Conservation (phyloP, 2,113 vertebrate species). For the Tupaia chinensis region DNA sequence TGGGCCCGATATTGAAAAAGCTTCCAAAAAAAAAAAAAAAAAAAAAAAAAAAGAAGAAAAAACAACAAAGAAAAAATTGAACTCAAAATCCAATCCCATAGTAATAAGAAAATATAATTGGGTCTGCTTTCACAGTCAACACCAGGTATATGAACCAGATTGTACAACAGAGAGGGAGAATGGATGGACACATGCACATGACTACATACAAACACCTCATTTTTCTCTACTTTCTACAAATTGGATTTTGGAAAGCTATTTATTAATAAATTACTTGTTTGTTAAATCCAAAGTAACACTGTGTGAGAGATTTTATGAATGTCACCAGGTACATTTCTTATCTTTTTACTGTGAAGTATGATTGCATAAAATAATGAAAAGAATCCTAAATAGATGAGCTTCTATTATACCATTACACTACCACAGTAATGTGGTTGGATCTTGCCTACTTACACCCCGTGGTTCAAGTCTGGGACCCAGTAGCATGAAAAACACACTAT, state of each 20-base stretch:
- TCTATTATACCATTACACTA: not conserved
- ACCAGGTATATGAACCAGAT: not conserved
- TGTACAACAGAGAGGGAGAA: not conserved
- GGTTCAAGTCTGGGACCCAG: no score
- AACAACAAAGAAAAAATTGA: not conserved
- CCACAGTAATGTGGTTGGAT: not conserved
- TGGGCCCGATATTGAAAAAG: no score
- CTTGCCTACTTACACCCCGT: not conserved
- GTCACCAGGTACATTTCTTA: not conserved
- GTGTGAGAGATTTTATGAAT: not conserved
- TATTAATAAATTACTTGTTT: constrained; percentile 7
- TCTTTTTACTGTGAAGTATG: not conserved
- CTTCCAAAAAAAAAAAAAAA: no score
- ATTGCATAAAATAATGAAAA: not conserved
- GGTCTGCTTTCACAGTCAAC: not conserved
- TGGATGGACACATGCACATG: not conserved
- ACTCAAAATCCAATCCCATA: constrained; percentile 18
- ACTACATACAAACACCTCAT: not conserved
- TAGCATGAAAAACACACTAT: no score
- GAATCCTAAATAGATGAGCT: not conserved
- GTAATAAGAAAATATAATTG: not conserved
- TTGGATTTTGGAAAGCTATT: constrained; percentile 7
- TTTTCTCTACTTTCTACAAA: not conserved
- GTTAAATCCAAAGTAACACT: constrained; percentile 1
- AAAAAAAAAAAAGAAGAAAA: no score